Evolutionary conservation across 1,140 invertebrate species (phyloP).

Genomic region (Drosophila biarmipes): DNA sequence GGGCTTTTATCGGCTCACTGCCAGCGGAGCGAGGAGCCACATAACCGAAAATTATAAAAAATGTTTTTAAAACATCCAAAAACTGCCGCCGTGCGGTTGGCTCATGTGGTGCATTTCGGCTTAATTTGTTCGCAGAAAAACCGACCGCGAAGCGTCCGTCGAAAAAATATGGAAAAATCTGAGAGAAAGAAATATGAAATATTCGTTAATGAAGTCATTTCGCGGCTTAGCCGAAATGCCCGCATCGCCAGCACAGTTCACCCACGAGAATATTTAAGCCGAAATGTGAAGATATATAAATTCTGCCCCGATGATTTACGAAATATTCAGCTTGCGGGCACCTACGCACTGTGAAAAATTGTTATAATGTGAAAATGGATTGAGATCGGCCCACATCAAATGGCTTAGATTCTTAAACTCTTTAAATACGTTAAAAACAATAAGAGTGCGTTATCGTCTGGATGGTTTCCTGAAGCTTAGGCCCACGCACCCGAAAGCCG

Average conservation of each 20-base stretch:
- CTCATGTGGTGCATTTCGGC: slow-evolving; percentile 66
- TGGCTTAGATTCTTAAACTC: slow-evolving; percentile 52
- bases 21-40: slow-evolving; percentile 22
- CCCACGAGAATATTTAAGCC: slow-evolving; percentile 37
- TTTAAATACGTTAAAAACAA: slow-evolving; percentile 42
- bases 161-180: slow-evolving; percentile 19
- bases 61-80: slow-evolving; percentile 41
- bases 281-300: slow-evolving; percentile 45
- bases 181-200: slow-evolving; percentile 52
- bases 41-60: slow-evolving; percentile 49
- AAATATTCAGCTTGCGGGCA: slow-evolving; percentile 20
- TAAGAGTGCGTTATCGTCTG: slow-evolving; percentile 45
- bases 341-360: slow-evolving; percentile 35
- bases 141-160: slow-evolving; percentile 16
- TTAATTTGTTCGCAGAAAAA: slow-evolving; percentile 78
- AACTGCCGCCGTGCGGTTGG: slow-evolving; percentile 24
- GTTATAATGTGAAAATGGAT: slow-evolving; percentile 32
- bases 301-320: slow-evolving; percentile 34
- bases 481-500: slow-evolving; percentile 44
- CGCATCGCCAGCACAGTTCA: slow-evolving; percentile 30
- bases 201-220: slow-evolving; percentile 81
- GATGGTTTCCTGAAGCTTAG: slow-evolving; percentile 56
- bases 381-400: slow-evolving; percentile 30
- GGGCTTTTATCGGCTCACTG: slow-evolving; percentile 71
- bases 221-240: slow-evolving; percentile 65